phyloP scores from a whole-genome alignment of 2,113 vertebrate species.

The Oncorhynchus clarkii region DNA sequence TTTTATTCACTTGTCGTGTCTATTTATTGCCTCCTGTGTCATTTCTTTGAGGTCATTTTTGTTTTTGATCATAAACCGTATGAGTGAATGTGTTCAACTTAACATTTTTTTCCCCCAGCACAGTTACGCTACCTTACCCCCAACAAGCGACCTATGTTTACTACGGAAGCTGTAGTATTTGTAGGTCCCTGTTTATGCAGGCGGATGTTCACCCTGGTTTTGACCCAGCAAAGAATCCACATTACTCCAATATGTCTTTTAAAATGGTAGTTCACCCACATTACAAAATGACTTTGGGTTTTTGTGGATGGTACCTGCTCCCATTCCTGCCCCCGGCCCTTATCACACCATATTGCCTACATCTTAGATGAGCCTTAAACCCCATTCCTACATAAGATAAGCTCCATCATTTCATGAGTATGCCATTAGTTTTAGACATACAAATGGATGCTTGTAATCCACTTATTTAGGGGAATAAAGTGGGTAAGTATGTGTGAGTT shows the following conservation, averaged over 20 bases:
- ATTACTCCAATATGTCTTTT: not conserved
- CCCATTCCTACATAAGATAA: too few species aligned
- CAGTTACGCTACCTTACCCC: constrained; percentile 25
- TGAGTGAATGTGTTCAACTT: constrained; percentile 44
- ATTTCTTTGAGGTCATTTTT: constrained; percentile 93
- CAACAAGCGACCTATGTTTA: not conserved
- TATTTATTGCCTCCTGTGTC: constrained; percentile 99
- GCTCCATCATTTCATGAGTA: too few species aligned
- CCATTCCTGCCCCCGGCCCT: too few species aligned
- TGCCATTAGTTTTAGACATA: not conserved
- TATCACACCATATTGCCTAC: too few species aligned
- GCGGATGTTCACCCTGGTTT: not conserved
- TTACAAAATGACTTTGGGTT: too few species aligned
- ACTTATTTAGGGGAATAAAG: not conserved
- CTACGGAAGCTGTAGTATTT: not conserved
- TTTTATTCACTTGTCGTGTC: constrained; percentile 99
- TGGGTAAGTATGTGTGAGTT: not conserved
- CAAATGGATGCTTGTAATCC: constrained; percentile 1
- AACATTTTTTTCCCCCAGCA: constrained; percentile 15
- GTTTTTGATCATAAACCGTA: constrained; percentile 71
- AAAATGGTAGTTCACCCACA: too few species aligned
- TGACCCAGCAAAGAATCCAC: not conserved
- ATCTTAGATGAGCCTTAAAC: too few species aligned
- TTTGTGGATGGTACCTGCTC: too few species aligned
- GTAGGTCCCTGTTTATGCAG: not conserved